A percentile compares a stretch with the other conserved stretches of the same genome.
Conservation (phyloP, 2,113 vertebrate genomes). For the Calypte anna region DNA sequence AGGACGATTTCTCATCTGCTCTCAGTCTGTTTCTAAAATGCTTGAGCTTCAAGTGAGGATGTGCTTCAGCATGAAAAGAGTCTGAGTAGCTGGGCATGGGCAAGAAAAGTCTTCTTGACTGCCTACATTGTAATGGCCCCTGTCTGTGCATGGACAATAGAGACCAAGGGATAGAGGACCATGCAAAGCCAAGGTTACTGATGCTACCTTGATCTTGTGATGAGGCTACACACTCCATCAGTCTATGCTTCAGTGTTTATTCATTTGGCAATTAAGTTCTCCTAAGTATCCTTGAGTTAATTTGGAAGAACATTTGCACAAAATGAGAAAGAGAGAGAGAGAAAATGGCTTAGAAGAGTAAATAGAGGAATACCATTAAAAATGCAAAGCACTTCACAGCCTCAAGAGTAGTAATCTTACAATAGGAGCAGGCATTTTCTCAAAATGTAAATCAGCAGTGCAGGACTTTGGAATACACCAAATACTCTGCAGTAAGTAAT, state of each 20-base stretch:
- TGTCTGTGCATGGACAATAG: neutral
- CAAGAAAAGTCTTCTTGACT: neutral
- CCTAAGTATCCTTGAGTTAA: conserved; percentile 37
- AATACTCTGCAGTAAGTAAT: neutral
- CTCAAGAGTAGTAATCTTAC: neutral
- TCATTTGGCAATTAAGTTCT: conserved; percentile 20
- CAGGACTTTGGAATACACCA: neutral
- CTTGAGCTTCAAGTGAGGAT: neutral
- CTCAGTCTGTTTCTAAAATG: neutral
- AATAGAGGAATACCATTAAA: neutral
- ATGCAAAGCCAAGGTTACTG: neutral
- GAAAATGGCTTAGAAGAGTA: neutral
- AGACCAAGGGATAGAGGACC: neutral
- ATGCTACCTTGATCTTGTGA: neutral
- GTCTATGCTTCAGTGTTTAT: neutral
- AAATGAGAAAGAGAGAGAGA: neutral
- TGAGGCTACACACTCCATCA: neutral
- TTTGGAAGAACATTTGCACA: neutral
- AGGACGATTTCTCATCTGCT: neutral
- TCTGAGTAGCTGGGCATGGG: rapidly evolving
- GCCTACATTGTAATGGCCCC: neutral
- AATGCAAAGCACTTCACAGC: conserved; percentile 2
- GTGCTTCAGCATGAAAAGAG: neutral
- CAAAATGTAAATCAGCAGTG: neutral
- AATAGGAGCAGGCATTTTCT: conserved; percentile 16